A percentile compares a stretch with the other conserved stretches of the same genome.
phyloP scores from a whole-genome alignment of 1,140 invertebrate genomes.

The Drosophila nasuta region DNA sequence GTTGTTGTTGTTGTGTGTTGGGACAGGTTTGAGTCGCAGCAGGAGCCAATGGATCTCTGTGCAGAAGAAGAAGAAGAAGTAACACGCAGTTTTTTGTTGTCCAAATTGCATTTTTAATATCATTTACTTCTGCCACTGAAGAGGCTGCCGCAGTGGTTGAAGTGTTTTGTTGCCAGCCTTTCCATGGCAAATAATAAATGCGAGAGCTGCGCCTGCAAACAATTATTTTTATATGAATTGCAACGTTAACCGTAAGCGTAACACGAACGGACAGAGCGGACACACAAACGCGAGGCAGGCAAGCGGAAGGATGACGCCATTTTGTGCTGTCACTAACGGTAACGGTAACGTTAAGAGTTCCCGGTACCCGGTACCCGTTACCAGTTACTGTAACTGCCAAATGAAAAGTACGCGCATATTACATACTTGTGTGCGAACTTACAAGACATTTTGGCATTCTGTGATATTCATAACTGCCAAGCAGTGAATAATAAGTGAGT shows the following conservation, averaged over 20 bases:
- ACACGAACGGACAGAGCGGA: slow-evolving; percentile 16
- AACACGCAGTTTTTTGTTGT: slow-evolving; percentile 39
- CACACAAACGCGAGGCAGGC: slow-evolving; percentile 21
- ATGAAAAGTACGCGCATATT: slow-evolving; percentile 58
- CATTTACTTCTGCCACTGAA: slow-evolving; percentile 23
- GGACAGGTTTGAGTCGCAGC: slow-evolving; percentile 9
- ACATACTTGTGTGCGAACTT: slow-evolving; percentile 68
- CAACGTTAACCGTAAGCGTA: slow-evolving; percentile 49
- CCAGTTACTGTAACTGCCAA: slow-evolving; percentile 29
- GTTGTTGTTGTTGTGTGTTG: background rate
- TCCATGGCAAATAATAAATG: slow-evolving; percentile 73
- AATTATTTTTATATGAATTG: slow-evolving; percentile 80
- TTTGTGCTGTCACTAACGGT: slow-evolving; percentile 60
- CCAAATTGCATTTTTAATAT: slow-evolving; percentile 80
- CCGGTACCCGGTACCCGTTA: background rate
- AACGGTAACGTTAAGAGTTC: slow-evolving; percentile 43
- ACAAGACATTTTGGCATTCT: slow-evolving; percentile 77
- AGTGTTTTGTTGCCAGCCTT: slow-evolving; percentile 39
- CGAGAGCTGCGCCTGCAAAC: slow-evolving; percentile 61
- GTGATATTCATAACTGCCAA: slow-evolving; percentile 74
- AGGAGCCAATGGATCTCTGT: slow-evolving; percentile 5
- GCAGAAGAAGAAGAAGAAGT: too few relatives aligned
- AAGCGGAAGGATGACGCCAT: slow-evolving; percentile 20
- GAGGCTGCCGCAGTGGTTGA: slow-evolving; percentile 3
- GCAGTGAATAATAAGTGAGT: slow-evolving; percentile 38